Base-by-base conservation (phyloP, 1,140 invertebrate species). In the Atopsyche davidsoni region DNA sequence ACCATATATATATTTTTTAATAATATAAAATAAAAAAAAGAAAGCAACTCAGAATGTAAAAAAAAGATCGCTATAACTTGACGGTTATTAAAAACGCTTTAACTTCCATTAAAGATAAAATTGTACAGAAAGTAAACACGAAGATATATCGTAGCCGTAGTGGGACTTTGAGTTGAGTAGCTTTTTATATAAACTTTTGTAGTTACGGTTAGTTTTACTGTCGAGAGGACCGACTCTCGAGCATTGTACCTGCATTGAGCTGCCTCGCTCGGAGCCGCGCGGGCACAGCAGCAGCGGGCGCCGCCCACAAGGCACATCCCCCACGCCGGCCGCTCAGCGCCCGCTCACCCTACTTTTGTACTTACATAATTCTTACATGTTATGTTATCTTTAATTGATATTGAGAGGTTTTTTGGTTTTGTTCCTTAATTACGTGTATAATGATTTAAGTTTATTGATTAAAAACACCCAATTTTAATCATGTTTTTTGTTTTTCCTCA, bases 221-320 rank as follows among this genome's bases (percentile, higher is more conserved):
- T 38, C 63, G 69, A 70, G 69, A 74, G 41, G 44, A 42, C 64
- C 61, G 63, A 70, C 72, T 70, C 72, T 74, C 70, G 72, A 73
- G 70, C 71, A 64, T 71, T 72, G 72, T 74, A 74, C 72, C 72
- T 74, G 72, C 70, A 72, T 74, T 72, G 72, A 71, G 7, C 7
- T 28, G n/a, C n/a, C n/a, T n/a, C n/a, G n/a, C n/a, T n/a, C n/a
- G n/a, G n/a, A n/a, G n/a, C n/a, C n/a, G n/a, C n/a, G n/a, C n/a
- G n/a, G n/a, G n/a, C n/a, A n/a, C n/a, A n/a, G n/a, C n/a, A n/a
- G n/a, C n/a, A n/a, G n/a, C n/a, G n/a, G n/a, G n/a, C n/a, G n/a
- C n/a, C n/a, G n/a, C n/a, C 64, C 63, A 70, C 72, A 71, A 74
- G 72, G 72, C 72, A 74, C 72, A 74, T 74, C 68, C 72, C 70